Percentiles rank a stretch among this genome's conserved stretches.
Evolutionary conservation across 92 coral and sea anemone species (phyloP).

Genomic region (Epizoanthus rinbou): DNA sequence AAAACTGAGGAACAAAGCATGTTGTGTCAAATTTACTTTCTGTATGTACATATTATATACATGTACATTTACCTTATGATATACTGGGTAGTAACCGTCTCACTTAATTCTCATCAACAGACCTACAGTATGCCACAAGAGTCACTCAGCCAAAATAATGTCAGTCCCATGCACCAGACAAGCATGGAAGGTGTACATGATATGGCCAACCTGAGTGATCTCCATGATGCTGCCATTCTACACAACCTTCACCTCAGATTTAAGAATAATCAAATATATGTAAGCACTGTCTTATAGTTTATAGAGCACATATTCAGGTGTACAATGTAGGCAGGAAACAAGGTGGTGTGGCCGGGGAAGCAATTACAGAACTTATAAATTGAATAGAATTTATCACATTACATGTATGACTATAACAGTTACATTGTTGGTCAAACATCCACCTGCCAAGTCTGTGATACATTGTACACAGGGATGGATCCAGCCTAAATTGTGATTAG

Average conservation of each 20-base stretch:
- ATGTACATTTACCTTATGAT: neutral
- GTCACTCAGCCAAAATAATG: constrained; percentile 84
- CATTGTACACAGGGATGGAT: too few species aligned
- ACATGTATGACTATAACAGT: too few species aligned
- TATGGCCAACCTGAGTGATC: constrained; percentile 97
- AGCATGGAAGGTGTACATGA: constrained; percentile 96
- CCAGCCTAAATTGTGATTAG: too few species aligned
- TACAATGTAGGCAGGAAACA: too few species aligned
- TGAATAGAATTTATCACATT: too few species aligned
- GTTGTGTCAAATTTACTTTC: neutral
- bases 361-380: too few species aligned
- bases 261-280: constrained; percentile 89
- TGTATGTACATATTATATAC: too few species aligned
- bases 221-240: constrained; percentile 97
- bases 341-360: too few species aligned
- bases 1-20: too few species aligned
- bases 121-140: constrained; percentile 75
- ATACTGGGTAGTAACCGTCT: neutral
- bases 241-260: constrained; percentile 91
- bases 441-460: too few species aligned
- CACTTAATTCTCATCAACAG: constrained; percentile 40
- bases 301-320: too few species aligned
- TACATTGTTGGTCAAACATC: too few species aligned
- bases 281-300: constrained; percentile 48
- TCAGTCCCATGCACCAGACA: constrained; percentile 87